Evolutionary conservation across 2,797 vertebrate species (phyloP), one percentile per base, ranked within the genome.

Genomic region (Phalloptychus januarius): DNA sequence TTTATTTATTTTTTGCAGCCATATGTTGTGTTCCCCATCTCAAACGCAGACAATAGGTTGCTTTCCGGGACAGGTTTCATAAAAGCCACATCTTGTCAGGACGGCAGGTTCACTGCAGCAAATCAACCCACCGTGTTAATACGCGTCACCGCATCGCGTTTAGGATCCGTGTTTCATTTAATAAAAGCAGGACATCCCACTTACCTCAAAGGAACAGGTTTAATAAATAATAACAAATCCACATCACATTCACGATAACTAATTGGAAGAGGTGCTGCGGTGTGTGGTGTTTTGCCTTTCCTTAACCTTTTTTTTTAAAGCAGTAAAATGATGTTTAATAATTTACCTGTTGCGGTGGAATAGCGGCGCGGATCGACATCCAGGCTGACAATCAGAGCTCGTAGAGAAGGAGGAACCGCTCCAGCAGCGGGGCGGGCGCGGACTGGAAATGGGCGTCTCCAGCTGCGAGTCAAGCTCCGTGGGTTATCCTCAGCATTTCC

Each of bases 301-400:
- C 0, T 40, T 7, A 13, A 0, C 11, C 31, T 1, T 0, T 5
- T 13, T 5, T 61, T 44, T 36, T 12, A 0, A 40, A 11, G 12
- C 23, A 15, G 45, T 2, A 40, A 11, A 28, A 2, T 0, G 0
- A 70, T 16, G 13, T 15, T 85, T 42, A 63, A 1, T 79, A 10
- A 5, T 89, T 92, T 94, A 94, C 94, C 92, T 94, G 94, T 94
- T 94, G 92, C 92, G 44, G 90, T 20, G 31, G 54, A 46, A 76
- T 1, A 65, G 79, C 85, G 58, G 81, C 1, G 82, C 7, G 45
- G 78, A 54, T 85, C 80, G 79, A 86, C 85, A 87, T 88, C 84
- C 87, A 86, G 83, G 40, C 79, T 70, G 89, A 74, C 67, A 74
- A 83, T 61, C 31, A 23, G 16, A 28, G 80, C 79, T 75, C 50